Conservation (phyloP, 2,797 vertebrate genomes). For the Enteromius viviparus region DNA sequence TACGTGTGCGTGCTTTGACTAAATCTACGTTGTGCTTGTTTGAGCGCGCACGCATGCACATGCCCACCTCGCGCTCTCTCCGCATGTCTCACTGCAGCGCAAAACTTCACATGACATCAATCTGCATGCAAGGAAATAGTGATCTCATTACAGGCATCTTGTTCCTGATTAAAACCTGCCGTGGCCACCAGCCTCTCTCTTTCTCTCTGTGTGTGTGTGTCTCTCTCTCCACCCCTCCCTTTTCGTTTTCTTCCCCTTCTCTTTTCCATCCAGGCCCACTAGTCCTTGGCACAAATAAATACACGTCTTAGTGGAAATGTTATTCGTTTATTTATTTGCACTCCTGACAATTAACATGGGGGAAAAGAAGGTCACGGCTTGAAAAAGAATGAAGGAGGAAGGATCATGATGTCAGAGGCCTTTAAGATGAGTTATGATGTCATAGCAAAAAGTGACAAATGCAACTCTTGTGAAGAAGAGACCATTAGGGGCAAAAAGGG, state of each 20-base stretch:
- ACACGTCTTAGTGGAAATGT: slow-evolving; percentile 70
- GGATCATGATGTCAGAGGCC: slow-evolving; percentile 63
- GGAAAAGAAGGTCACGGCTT: slow-evolving; percentile 29
- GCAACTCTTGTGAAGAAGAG: slow-evolving; percentile 55
- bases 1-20: slow-evolving; percentile 44
- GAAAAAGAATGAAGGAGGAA: slow-evolving; percentile 19
- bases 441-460: slow-evolving; percentile 73
- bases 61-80: slow-evolving; percentile 60
- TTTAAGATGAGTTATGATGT: slow-evolving; percentile 73
- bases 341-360: slow-evolving; percentile 39
- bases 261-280: slow-evolving; percentile 23
- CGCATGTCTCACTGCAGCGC: slow-evolving; percentile 69
- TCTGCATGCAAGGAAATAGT: slow-evolving; percentile 79
- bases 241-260: not conserved
- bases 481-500: slow-evolving; percentile 32
- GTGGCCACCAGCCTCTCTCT: slow-evolving; percentile 58
- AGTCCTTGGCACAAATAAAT: slow-evolving; percentile 71
- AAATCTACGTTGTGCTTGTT: slow-evolving; percentile 23
- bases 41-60: slow-evolving; percentile 39
- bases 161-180: slow-evolving; percentile 81
- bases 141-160: slow-evolving; percentile 82
- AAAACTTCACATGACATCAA: slow-evolving; percentile 79
- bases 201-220: not conserved
- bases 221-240: slow-evolving; percentile 4
- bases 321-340: slow-evolving; percentile 30